phyloP scores from a whole-genome alignment of 1,140 invertebrate genomes.

The Zelostemma sp. region DNA sequence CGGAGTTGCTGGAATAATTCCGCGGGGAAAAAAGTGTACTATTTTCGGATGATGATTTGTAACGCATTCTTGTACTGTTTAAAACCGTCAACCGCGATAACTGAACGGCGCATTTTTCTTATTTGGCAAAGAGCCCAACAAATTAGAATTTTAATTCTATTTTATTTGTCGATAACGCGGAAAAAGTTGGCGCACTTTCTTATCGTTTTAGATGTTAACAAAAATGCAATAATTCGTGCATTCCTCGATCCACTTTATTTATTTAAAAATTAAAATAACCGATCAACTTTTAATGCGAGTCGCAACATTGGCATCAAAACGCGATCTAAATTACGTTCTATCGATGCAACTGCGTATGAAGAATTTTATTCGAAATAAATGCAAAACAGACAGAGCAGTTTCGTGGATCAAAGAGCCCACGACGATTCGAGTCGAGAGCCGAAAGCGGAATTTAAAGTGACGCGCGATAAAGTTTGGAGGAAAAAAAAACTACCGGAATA shows the following conservation, averaged over 20 bases:
- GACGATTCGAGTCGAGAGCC: slow-evolving; percentile 15
- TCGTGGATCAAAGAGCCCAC: slow-evolving; percentile 16
- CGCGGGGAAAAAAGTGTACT: background rate
- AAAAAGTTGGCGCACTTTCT: slow-evolving; percentile 37
- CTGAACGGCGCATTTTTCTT: slow-evolving; percentile 44
- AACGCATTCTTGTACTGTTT: background rate
- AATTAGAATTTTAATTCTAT: slow-evolving; percentile 48
- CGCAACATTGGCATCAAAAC: background rate
- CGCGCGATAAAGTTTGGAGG: slow-evolving; percentile 29
- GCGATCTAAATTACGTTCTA: background rate
- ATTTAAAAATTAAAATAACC: background rate
- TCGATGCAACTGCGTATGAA: background rate
- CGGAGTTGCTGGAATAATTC: background rate
- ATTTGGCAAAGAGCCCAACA: slow-evolving; percentile 38
- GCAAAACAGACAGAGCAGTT: background rate
- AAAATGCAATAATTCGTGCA: too few relatives aligned
- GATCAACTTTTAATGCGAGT: background rate
- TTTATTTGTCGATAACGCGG: slow-evolving; percentile 42
- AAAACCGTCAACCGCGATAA: slow-evolving; percentile 31
- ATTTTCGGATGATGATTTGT: background rate
- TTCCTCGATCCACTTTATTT: background rate
- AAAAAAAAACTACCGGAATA: slow-evolving; percentile 34
- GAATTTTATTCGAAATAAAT: slow-evolving; percentile 7
- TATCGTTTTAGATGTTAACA: too few relatives aligned
- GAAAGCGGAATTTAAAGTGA: slow-evolving; percentile 27